Evolutionary conservation across 2,113 vertebrate genomes (phyloP).

Genomic region (Barbus barbus): DNA sequence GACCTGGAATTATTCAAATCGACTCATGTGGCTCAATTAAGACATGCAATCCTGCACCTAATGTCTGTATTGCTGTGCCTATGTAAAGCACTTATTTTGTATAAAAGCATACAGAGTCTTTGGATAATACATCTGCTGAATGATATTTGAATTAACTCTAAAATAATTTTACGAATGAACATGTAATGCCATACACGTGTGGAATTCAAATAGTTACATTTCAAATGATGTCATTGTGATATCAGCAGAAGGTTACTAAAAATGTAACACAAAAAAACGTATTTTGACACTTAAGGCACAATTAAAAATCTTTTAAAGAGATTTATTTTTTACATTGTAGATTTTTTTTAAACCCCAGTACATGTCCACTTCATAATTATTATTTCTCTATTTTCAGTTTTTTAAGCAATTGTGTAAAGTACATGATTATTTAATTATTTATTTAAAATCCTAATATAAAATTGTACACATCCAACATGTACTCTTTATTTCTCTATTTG

Average conservation of each 20-base stretch:
- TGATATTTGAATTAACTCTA: background rate
- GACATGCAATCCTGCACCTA: background rate
- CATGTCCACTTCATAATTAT: background rate
- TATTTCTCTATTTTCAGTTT: too few species aligned
- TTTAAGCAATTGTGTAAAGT: too few species aligned
- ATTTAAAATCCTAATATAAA: too few species aligned
- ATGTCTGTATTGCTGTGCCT: background rate
- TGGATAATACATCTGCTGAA: background rate
- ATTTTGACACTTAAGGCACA: too few species aligned
- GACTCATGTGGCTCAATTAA: constrained; percentile 4
- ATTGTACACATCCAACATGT: too few species aligned
- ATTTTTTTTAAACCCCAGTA: too few species aligned
- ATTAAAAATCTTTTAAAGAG: too few species aligned
- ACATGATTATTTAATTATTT: too few species aligned
- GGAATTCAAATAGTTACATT: background rate
- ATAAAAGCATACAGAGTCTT: background rate
- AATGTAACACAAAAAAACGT: background rate
- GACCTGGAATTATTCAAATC: constrained; percentile 42
- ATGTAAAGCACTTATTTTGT: background rate
- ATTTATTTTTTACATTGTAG: too few species aligned
- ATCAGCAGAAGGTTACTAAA: background rate
- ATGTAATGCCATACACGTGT: background rate
- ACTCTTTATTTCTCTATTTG: too few species aligned
- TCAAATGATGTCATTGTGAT: background rate
- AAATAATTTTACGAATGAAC: background rate